A percentile compares a stretch with the other conserved stretches of the same genome.
Evolutionary conservation across 1,140 invertebrate species (phyloP).

Genomic region (Cataglyphis hispanica): DNA sequence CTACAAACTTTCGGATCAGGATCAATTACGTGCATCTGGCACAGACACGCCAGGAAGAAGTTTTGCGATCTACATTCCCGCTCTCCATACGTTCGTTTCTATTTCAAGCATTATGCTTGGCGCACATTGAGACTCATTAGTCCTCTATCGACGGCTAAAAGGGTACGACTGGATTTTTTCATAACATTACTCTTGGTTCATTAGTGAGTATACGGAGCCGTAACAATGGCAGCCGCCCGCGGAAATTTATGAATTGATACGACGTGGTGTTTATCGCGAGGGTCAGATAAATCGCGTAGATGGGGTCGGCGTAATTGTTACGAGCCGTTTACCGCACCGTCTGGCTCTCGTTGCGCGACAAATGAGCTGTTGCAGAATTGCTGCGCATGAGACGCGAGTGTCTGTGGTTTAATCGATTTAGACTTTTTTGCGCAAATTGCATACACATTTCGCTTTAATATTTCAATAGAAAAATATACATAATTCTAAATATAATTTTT

Average conservation of each 20-base stretch:
- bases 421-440: background rate
- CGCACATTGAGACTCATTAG: conserved; percentile 14
- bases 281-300: conserved; percentile 45
- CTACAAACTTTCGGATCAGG: background rate
- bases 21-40: conserved; percentile 24
- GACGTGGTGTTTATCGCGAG: conserved; percentile 34
- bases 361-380: conserved; percentile 19
- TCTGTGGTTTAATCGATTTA: background rate
- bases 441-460: background rate
- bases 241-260: conserved; percentile 61
- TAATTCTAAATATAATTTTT: background rate
- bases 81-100: conserved; percentile 29
- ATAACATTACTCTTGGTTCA: background rate
- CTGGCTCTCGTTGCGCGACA: conserved; percentile 17
- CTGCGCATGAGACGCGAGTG: background rate
- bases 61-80: background rate
- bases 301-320: conserved; percentile 48
- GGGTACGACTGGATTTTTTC: conserved; percentile 58
- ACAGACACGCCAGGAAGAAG: conserved; percentile 15
- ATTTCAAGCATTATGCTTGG: background rate
- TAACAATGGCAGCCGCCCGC: conserved; percentile 59
- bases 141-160: conserved; percentile 4
- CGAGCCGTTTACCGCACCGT: conserved; percentile 29
- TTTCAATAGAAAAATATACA: background rate
- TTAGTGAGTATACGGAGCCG: conserved; percentile 13